Evolutionary conservation across 2,888 invertebrate species (phyloP).

Genomic region (Lasiommata megera): DNA sequence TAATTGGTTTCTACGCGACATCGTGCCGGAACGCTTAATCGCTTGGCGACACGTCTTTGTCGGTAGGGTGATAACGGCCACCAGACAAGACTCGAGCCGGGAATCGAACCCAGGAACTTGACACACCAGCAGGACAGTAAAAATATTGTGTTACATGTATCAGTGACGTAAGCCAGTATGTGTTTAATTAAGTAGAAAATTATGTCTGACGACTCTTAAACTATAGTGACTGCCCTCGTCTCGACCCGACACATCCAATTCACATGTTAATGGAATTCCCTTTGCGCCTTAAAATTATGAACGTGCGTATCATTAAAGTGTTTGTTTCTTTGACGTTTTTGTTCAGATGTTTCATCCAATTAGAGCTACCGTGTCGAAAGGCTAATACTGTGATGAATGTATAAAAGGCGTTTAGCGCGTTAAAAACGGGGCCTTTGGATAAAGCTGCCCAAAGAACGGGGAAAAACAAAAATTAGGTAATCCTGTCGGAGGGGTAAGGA

Average conservation of each 20-base stretch:
- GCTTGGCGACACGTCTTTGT: no score
- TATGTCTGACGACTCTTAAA: slow-evolving; percentile 19
- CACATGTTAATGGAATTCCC: slow-evolving; percentile 79
- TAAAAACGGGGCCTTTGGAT: slow-evolving; percentile 67
- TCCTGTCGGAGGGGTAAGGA: no score
- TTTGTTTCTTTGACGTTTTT: slow-evolving; percentile 77
- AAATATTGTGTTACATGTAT: no score
- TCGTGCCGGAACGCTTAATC: no score
- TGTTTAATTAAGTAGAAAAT: not conserved
- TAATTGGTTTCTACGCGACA: no score
- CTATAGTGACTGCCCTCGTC: slow-evolving; percentile 58
- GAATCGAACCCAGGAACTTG: no score
- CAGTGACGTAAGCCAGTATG: no score
- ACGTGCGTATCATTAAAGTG: slow-evolving; percentile 73
- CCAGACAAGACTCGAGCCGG: no score
- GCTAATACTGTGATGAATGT: slow-evolving; percentile 74
- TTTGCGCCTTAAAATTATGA: slow-evolving; percentile 73
- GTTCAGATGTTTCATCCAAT: slow-evolving; percentile 75
- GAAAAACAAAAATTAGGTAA: not conserved
- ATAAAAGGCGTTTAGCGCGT: slow-evolving; percentile 68
- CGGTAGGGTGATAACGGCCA: no score
- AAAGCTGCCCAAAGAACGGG: slow-evolving; percentile 8
- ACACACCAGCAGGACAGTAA: no score
- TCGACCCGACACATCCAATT: slow-evolving; percentile 68
- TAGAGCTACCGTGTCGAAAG: slow-evolving; percentile 82